Base-by-base conservation (phyloP, 2,888 invertebrate species). In the Julus scandinavius region DNA sequence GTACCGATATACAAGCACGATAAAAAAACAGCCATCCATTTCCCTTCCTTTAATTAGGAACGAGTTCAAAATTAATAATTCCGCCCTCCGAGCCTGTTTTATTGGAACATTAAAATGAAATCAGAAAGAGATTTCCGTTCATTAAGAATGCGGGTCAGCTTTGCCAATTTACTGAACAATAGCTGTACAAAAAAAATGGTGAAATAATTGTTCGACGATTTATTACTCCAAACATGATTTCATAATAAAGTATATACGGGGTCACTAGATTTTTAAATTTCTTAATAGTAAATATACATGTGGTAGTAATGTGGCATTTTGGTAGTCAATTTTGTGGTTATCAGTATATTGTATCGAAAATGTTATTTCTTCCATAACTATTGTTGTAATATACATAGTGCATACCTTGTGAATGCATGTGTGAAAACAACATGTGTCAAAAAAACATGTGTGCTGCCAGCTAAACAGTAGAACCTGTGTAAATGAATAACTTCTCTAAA, bases 31-130 rank as follows among this genome's bases (percentile, higher is more conserved):
- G 29, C 29, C 29, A 29, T 29, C 13, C 2, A 17, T 54, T 54
- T 54, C 17, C 13, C 17, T 54, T 54, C 54, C 54, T 63, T 63
- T 63, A 63, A 63, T 63, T 63, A 63, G 7, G 63, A n/a, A n/a
- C 63, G n/a, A 63, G 63, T 63, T 63, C 63, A 63, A 63, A 63
- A 63, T 63, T 63, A 63, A 63, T 63, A 63, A 63, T 63, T 63
- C 63, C 63, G 63, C 63, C 63, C 63, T 63, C 63, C 63, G 63
- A 6, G 17, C n/a, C 17, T 17, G n/a, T 63, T 63, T 63, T 17
- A 63, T 63, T 63, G 63, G 63, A 63, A 63, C 63, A n/a, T 63
- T 63, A n/a, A 63, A 63, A 63, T 63, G 4, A n/a, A 17, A 63
- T 63, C 63, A 63, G 45, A 63, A 15, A 17, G n/a, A 17, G 63